Evolutionary conservation across 2,888 invertebrate species (phyloP).

Genomic region (Acronicta aceris): DNA sequence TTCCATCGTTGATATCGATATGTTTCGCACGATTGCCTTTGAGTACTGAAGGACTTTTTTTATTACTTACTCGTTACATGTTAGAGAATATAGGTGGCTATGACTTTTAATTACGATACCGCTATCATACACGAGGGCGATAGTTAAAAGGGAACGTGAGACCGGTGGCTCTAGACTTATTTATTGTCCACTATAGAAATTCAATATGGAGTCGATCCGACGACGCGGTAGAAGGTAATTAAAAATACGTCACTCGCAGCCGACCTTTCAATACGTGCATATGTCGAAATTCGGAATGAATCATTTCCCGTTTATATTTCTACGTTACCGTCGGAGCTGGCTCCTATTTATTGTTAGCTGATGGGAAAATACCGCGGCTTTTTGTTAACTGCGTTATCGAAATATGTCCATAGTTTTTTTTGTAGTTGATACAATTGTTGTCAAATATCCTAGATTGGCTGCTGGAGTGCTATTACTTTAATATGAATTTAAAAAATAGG

Average conservation of each 20-base stretch:
- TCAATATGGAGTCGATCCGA: conserved; percentile 78
- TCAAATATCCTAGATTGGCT: conserved; percentile 8
- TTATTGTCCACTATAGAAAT: conserved; percentile 85
- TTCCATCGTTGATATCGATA: conserved; percentile 28
- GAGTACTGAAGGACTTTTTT: conserved; percentile 26
- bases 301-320: conserved; percentile 85
- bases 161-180: conserved; percentile 71
- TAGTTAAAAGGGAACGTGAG: conserved; percentile 64
- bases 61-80: conserved; percentile 31
- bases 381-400: conserved; percentile 50
- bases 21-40: conserved; percentile 23
- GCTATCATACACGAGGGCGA: conserved; percentile 58
- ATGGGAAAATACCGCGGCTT: conserved; percentile 50
- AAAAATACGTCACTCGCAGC: conserved; percentile 88
- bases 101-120: conserved; percentile 66
- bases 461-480: conserved; percentile 18
- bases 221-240: conserved; percentile 86
- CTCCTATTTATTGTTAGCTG: conserved; percentile 53
- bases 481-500: too few species aligned
- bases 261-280: conserved; percentile 86
- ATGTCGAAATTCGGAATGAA: conserved; percentile 87
- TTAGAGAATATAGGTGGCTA: conserved; percentile 51
- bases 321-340: conserved; percentile 60
- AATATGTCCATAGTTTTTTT: conserved; percentile 14
- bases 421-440: conserved; percentile 24